These are phyloP conservation scores for Lutjanus erythropterus DNA, from an alignment of 2,113 vertebrate genomes.

Conservation along the genomic window DNA sequence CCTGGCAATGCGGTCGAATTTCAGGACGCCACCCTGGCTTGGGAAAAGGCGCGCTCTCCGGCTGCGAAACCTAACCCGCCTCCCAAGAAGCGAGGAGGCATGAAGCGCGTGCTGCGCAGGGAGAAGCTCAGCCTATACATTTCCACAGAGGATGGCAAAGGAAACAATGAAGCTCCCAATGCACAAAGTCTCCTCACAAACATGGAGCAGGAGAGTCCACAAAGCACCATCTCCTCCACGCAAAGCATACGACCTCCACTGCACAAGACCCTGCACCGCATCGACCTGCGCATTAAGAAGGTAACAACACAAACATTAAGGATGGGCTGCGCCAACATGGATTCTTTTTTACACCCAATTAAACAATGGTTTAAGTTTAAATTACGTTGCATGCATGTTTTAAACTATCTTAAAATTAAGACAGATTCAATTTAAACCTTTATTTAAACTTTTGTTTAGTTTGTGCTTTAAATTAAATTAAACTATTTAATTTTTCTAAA, in stretches of 20 bases:
- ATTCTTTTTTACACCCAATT: no score
- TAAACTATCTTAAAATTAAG: no score
- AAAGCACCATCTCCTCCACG: conserved; percentile 85
- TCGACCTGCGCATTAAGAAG: conserved; percentile 82
- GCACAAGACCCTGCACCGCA: conserved; percentile 84
- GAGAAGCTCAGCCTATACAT: conserved; percentile 85
- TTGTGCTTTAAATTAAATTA: no score
- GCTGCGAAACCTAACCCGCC: conserved; percentile 22
- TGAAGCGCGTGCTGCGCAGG: conserved; percentile 76
- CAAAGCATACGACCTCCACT: conserved; percentile 80
- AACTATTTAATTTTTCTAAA: no score
- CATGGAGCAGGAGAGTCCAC: conserved; percentile 87
- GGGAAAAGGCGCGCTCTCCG: conserved; percentile 78
- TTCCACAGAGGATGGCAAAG: conserved; percentile 76
- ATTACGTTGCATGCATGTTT: no score
- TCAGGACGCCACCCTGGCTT: conserved; percentile 83
- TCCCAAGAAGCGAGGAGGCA: conserved; percentile 71
- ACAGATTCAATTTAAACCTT: no score
- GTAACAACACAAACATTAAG: conserved; percentile 63
- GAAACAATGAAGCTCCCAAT: conserved; percentile 71
- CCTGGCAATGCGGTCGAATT: conserved; percentile 83
- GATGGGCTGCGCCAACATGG: no score
- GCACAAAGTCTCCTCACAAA: conserved; percentile 82
- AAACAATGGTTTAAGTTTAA: no score
- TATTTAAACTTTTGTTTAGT: no score